Evolutionary conservation across 2,888 invertebrate species (phyloP), one percentile per base, ranked within the genome.

Genomic region (Electrophaes corylata): DNA sequence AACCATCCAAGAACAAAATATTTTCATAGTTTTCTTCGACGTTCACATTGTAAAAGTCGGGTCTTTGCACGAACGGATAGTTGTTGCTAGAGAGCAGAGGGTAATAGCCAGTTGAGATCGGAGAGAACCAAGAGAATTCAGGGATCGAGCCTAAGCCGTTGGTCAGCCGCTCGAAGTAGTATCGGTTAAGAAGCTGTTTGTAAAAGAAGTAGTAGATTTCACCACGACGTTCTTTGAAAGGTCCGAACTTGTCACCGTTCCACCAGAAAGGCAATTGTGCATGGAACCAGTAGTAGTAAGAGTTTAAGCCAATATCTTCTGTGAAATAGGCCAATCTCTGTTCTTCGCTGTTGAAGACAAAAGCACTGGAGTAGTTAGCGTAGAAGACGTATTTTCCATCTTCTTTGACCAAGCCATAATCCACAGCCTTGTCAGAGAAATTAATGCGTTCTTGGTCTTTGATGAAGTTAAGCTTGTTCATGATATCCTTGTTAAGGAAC

Each of bases 271-370:
- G 94, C 72, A 92, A 92, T 57, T 93, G 91, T 61, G 91, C 75
- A 72, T 95, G 93, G 86, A 94, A 93, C 81, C 92, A 94, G 81
- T 92, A 94, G 87, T 95, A 95, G 83, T 91, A 95, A 0, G 93
- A 75, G 81, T 95, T 95, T 71, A 94, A 84, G 58, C 94, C 95
- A 67, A 95, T 87, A 72, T 95, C 95, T 75, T 95, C 95, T 29
- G 94, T 94, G 83, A 95, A 94, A 83, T 95, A 95, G 33, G 93
- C 88, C 55, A 95, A 68, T 57, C 90, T 92, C 71, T 92, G 91
- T 69, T 95, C 95, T 1, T 88, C 75, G 66, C 93, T 92, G 65
- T 87, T 90, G 71, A 92, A 93, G 66, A 87, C 79, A 37, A 75
- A 73, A 35, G 90, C 72, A 67, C 90, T 92, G 11, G 93, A 93